Percentiles rank a stretch among this genome's conserved stretches.
Conservation (phyloP, 92 coral and sea anemone genomes). For the Zoanthus sociatus region DNA sequence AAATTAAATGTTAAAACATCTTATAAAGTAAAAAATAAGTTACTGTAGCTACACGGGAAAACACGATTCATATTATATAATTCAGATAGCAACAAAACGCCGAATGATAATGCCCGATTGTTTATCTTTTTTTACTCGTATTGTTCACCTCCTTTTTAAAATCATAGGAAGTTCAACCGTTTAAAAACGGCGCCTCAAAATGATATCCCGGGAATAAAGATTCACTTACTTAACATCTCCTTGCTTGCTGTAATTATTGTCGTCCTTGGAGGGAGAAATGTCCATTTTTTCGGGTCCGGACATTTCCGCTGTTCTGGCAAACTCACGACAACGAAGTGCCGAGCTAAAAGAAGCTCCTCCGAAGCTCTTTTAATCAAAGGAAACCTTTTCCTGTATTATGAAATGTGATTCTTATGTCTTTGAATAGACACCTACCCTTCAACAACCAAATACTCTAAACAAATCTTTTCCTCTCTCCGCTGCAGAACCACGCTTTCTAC, state of each 20-base stretch:
- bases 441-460: constrained; percentile 26
- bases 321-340: constrained; percentile 11
- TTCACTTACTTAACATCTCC: constrained; percentile 35
- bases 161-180: not conserved
- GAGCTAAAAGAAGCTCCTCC: not conserved
- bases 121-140: constrained; percentile 29
- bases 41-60: not conserved
- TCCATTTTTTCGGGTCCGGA: constrained; percentile 51
- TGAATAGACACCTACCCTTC: constrained; percentile 44
- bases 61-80: constrained; percentile 18
- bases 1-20: constrained; percentile 5
- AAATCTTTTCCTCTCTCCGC: constrained; percentile 25
- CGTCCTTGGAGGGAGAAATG: constrained; percentile 29
- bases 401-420: not conserved
- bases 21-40: not conserved
- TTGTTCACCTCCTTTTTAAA: not conserved
- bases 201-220: not conserved
- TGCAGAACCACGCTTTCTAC: constrained; percentile 45
- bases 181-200: not conserved
- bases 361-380: not conserved
- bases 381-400: not conserved
- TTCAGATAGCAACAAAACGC: not conserved
- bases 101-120: constrained; percentile 32
- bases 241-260: constrained; percentile 5
- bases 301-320: constrained; percentile 13